Evolutionary conservation across 2,888 invertebrate species (phyloP).

Genomic region (Orthosia cruda): DNA sequence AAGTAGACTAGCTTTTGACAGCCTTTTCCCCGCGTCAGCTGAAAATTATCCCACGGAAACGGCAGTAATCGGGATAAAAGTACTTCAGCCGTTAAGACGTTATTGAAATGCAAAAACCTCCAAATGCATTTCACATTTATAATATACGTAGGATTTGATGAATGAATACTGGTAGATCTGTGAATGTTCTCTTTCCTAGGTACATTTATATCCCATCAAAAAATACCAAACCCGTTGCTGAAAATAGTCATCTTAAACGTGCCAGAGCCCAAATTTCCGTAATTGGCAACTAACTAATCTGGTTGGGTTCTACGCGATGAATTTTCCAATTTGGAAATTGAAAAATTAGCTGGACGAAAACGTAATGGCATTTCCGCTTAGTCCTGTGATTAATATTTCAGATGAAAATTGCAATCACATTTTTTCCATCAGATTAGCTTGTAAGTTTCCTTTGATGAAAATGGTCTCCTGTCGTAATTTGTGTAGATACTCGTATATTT

Average conservation of each 20-base stretch:
- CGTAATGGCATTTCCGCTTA: slow-evolving; percentile 23
- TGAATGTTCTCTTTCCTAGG: no score
- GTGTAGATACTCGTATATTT: not conserved
- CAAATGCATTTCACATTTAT: no score
- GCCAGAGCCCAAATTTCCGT: not conserved
- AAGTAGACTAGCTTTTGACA: no score
- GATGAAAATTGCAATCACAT: slow-evolving; percentile 36
- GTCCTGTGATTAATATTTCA: slow-evolving; percentile 13
- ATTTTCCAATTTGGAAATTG: slow-evolving; percentile 40
- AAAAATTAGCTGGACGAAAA: slow-evolving; percentile 41
- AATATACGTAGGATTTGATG: no score
- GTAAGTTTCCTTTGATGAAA: not conserved
- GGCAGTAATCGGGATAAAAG: no score
- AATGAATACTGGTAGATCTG: no score
- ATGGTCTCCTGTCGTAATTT: not conserved
- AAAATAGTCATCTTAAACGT: not conserved
- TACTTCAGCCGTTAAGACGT: no score
- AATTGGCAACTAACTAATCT: slow-evolving; percentile 31
- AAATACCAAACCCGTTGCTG: not conserved
- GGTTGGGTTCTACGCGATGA: slow-evolving; percentile 23
- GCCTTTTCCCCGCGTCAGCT: no score
- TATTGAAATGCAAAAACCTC: no score
- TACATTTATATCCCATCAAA: not conserved
- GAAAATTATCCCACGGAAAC: no score
- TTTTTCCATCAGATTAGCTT: slow-evolving; percentile 1